Evolutionary conservation across 2,113 vertebrate species (phyloP).

Genomic region (Megaptera novaeangliae): DNA sequence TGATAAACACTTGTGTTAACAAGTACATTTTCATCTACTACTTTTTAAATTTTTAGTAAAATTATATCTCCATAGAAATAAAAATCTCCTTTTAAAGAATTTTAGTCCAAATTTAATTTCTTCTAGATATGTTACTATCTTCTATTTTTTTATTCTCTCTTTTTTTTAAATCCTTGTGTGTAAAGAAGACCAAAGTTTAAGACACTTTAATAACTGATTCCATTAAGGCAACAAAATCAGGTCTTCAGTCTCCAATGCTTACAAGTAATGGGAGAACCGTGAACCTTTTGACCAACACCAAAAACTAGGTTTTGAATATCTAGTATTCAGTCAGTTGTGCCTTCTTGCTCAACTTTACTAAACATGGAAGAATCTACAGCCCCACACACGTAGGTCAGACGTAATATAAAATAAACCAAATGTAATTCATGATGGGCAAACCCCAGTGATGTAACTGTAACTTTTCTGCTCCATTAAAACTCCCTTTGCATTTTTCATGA

Average conservation of each 20-base stretch:
- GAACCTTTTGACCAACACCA: neutral
- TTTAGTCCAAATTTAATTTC: neutral
- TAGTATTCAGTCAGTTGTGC: neutral
- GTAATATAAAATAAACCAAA: conserved; percentile 32
- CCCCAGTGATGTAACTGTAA: conserved; percentile 25
- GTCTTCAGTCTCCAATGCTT: neutral
- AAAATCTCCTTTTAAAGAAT: neutral
- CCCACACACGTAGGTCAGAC: neutral
- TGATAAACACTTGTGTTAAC: neutral
- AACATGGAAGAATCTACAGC: neutral
- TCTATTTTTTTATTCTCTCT: neutral
- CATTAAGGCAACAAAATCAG: neutral
- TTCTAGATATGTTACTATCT: neutral
- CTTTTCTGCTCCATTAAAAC: conserved; percentile 47
- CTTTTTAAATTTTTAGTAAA: neutral
- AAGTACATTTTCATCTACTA: neutral
- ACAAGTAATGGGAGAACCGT: neutral
- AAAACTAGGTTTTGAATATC: neutral
- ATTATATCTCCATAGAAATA: neutral
- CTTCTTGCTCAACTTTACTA: conserved; percentile 15
- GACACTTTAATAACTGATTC: neutral
- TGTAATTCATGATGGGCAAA: conserved; percentile 21
- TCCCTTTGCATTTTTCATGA: neutral
- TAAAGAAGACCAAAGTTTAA: neutral
- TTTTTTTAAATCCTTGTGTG: neutral